Conservation (phyloP, 2,113 vertebrate species). For the Cisticola juncidis region DNA sequence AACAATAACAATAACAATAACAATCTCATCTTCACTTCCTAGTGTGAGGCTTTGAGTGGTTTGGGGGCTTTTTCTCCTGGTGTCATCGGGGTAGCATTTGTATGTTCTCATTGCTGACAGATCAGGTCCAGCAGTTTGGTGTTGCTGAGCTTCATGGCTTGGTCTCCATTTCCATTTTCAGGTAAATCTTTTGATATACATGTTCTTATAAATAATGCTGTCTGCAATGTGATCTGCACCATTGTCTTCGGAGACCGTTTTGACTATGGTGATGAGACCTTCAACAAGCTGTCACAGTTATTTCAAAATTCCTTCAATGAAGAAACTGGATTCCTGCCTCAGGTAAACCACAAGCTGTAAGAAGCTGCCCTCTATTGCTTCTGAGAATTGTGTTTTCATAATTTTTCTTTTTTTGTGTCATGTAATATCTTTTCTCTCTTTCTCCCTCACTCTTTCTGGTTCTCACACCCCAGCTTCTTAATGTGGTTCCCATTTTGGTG, state of each 20-base stretch:
- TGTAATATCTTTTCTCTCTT: not conserved
- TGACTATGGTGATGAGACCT: constrained; percentile 37
- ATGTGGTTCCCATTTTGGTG: constrained; percentile 7
- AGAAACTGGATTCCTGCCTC: not conserved
- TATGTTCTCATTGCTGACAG: not conserved
- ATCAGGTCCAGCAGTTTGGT: not conserved
- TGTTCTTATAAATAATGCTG: constrained; percentile 18
- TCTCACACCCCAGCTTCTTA: constrained; percentile 56
- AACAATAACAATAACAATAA: not conserved
- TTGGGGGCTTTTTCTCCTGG: not conserved
- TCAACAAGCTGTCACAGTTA: constrained; percentile 12
- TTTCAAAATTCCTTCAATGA: not conserved
- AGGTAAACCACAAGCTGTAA: constrained; percentile 48
- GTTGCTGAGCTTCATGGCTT: not conserved
- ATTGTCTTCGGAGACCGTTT: constrained; percentile 62
- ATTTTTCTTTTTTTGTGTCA: not conserved
- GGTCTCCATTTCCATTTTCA: not conserved
- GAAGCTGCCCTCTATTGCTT: not conserved
- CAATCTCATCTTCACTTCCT: not conserved
- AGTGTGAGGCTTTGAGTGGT: not conserved
- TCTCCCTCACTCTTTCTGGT: not conserved
- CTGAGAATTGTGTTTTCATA: not conserved
- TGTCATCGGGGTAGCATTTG: not conserved
- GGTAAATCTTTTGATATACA: constrained; percentile 54
- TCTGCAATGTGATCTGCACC: constrained; percentile 65